Evolutionary conservation across 2,113 vertebrate species (phyloP).

Genomic region (Notothenia coriiceps): DNA sequence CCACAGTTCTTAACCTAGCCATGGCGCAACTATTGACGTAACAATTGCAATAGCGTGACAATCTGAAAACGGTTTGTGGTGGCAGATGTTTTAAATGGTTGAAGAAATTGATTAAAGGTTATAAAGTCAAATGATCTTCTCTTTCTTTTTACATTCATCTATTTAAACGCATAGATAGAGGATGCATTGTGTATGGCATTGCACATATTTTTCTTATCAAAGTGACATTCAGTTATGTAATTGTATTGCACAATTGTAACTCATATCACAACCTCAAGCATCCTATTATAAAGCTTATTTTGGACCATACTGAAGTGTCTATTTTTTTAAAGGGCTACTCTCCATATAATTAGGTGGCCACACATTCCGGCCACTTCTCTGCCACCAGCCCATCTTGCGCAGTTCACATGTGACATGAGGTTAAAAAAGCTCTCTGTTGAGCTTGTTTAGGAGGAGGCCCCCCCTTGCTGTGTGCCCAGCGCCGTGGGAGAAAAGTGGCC

Average conservation of each 20-base stretch:
- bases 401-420: constrained; percentile 64
- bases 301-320: constrained; percentile 31
- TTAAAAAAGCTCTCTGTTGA: constrained; percentile 62
- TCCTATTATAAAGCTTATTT: constrained; percentile 46
- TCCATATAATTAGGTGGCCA: constrained; percentile 73
- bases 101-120: constrained; percentile 15
- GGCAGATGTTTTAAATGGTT: constrained; percentile 30
- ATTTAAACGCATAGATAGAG: background rate
- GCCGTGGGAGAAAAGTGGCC: constrained; percentile 73
- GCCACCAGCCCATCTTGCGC: constrained; percentile 48
- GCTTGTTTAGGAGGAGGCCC: constrained; percentile 49
- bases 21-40: constrained; percentile 53
- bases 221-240: constrained; percentile 13
- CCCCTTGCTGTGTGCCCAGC: constrained; percentile 50
- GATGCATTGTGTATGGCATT: background rate
- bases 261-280: constrained; percentile 39
- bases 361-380: constrained; percentile 60
- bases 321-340: constrained; percentile 55
- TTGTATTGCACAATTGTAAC: constrained; percentile 30
- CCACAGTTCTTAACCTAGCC: constrained; percentile 70
- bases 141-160: background rate
- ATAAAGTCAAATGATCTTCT: constrained; percentile 1
- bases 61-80: constrained; percentile 17
- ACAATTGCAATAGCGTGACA: constrained; percentile 49
- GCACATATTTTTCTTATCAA: constrained; percentile 25